Conservation (phyloP, 1,140 invertebrate genomes). For the Steinernema khuongi region DNA sequence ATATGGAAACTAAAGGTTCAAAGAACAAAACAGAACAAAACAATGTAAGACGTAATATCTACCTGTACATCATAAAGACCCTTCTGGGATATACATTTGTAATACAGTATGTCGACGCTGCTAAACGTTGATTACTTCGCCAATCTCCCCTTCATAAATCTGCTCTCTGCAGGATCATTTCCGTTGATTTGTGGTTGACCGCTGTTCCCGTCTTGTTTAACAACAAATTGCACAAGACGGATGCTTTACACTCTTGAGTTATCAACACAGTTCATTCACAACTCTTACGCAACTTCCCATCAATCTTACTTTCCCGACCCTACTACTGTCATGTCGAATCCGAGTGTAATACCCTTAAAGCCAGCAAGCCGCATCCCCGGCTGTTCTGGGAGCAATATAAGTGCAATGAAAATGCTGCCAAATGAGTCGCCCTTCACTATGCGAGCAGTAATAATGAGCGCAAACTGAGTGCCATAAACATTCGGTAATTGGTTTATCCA, state of each 20-base stretch:
- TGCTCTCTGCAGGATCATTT: background rate
- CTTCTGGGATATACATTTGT: too few species aligned
- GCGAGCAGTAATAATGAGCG: slow-evolving; percentile 1
- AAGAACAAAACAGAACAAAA: too few species aligned
- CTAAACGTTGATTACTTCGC: too few species aligned
- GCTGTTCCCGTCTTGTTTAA: background rate
- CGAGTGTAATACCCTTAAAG: background rate
- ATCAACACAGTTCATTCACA: background rate
- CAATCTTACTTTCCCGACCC: background rate
- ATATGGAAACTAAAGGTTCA: too few species aligned
- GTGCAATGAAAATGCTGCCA: background rate
- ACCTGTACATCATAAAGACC: too few species aligned
- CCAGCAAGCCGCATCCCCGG: background rate
- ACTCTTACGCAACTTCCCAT: slow-evolving; percentile 8
- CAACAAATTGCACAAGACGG: background rate
- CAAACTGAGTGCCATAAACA: background rate
- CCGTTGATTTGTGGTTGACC: background rate
- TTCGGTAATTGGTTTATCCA: background rate
- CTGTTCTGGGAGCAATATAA: background rate
- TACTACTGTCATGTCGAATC: background rate
- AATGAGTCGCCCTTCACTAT: background rate
- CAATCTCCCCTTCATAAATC: too few species aligned
- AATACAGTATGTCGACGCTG: too few species aligned
- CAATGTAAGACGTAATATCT: too few species aligned
- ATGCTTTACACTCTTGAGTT: background rate